phyloP scores from a whole-genome alignment of 2,113 vertebrate genomes.

The Hypanus sabinus region DNA sequence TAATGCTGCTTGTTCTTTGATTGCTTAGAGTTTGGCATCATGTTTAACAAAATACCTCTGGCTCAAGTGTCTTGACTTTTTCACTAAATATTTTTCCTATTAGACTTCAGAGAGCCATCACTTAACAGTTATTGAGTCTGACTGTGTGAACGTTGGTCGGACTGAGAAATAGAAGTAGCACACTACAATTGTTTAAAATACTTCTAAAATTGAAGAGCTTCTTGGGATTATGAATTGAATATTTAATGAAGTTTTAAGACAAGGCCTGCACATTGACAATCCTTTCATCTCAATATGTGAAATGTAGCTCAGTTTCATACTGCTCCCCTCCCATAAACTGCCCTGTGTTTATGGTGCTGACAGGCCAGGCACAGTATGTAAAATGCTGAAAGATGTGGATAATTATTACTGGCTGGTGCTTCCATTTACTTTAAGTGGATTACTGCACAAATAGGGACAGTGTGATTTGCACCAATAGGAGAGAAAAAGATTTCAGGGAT shows the following conservation, averaged over 20 bases:
- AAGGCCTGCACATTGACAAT: not conserved
- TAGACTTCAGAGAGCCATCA: not conserved
- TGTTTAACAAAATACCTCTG: not conserved
- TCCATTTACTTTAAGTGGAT: not conserved
- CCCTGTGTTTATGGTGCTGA: not conserved
- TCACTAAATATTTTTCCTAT: not conserved
- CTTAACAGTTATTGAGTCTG: not conserved
- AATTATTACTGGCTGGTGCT: not conserved
- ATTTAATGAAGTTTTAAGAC: not conserved
- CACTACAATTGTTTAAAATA: not conserved
- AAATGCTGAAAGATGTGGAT: conserved; percentile 10
- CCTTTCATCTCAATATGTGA: not conserved
- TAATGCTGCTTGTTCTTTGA: not conserved
- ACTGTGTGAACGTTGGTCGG: not conserved
- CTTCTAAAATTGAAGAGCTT: not conserved
- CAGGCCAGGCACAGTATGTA: not conserved
- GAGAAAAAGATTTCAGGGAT: not conserved
- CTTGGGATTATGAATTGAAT: not conserved
- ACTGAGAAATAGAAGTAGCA: not conserved
- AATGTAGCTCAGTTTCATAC: not conserved
- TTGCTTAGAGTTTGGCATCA: not conserved
- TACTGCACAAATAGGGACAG: not conserved
- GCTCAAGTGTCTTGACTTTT: not conserved
- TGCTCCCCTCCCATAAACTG: not conserved
- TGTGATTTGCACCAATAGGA: not conserved